phyloP scores from a whole-genome alignment of 2,888 invertebrate genomes.

The Lamproptera curius region DNA sequence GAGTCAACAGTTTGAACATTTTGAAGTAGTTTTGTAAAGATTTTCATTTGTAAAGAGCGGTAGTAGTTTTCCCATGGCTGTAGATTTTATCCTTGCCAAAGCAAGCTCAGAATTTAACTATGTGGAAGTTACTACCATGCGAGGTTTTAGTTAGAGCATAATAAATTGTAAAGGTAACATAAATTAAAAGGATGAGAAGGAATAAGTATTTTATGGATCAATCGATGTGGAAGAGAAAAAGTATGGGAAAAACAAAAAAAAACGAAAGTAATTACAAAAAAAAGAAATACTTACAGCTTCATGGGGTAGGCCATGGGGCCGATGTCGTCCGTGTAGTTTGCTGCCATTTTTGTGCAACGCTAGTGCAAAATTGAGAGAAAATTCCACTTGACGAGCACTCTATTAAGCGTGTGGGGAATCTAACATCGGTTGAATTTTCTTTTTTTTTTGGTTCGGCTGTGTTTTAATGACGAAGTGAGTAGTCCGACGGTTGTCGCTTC shows the following conservation, averaged over 20 bases:
- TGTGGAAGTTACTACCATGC: no score
- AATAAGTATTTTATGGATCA: no score
- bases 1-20: no score
- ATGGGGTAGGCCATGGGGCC: slow-evolving; percentile 66
- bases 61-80: no score
- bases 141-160: no score
- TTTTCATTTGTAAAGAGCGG: no score
- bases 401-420: slow-evolving; percentile 18
- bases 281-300: slow-evolving; percentile 58
- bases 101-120: no score
- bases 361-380: slow-evolving; percentile 39
- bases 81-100: no score
- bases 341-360: slow-evolving; percentile 58
- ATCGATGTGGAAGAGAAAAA: no score
- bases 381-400: slow-evolving; percentile 25
- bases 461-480: slow-evolving; percentile 71
- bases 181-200: no score
- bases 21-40: no score
- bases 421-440: slow-evolving; percentile 38
- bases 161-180: no score
- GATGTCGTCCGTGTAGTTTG: slow-evolving; percentile 55
- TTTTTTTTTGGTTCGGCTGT: slow-evolving; percentile 27
- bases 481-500: slow-evolving; percentile 74
- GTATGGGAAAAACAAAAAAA: not conserved
- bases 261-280: slow-evolving; percentile 9